phyloP scores from a whole-genome alignment of 2,113 vertebrate genomes.

The Eulemur macaco region DNA sequence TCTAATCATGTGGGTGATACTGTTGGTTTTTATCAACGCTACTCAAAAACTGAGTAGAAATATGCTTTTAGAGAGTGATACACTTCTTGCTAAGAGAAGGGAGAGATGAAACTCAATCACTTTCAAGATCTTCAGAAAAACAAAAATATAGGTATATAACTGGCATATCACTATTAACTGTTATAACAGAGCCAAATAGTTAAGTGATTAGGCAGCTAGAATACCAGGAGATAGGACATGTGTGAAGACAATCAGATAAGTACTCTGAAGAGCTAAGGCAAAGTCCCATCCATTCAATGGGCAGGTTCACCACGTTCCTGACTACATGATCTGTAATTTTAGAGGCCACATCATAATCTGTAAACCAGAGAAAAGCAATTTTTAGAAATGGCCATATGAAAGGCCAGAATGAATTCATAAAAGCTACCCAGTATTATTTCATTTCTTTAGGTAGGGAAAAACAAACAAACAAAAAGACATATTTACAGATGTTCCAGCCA shows the following conservation, averaged over 20 bases:
- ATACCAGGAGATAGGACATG: not conserved
- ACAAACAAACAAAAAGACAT: not conserved
- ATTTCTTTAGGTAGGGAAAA: not conserved
- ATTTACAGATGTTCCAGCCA: not conserved
- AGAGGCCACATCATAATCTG: not conserved
- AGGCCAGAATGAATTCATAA: not conserved
- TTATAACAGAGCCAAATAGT: not conserved
- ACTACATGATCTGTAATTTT: not conserved
- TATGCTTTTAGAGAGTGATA: not conserved
- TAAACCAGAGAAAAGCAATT: not conserved
- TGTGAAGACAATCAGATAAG: not conserved
- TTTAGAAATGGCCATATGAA: conserved; percentile 31
- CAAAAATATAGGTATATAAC: not conserved
- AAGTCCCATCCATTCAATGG: not conserved
- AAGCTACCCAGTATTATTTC: not conserved
- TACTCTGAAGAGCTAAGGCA: not conserved
- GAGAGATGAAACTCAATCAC: conserved; percentile 1
- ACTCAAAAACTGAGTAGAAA: not conserved
- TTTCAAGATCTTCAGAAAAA: conserved; percentile 13
- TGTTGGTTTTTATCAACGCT: conserved; percentile 3
- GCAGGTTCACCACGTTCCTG: not conserved
- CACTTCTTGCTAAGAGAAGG: not conserved
- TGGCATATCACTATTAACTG: not conserved
- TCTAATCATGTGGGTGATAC: not conserved
- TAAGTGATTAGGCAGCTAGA: not conserved